Evolutionary conservation across 2,888 invertebrate species (phyloP).

Genomic region (Ceriagrion tenellum): DNA sequence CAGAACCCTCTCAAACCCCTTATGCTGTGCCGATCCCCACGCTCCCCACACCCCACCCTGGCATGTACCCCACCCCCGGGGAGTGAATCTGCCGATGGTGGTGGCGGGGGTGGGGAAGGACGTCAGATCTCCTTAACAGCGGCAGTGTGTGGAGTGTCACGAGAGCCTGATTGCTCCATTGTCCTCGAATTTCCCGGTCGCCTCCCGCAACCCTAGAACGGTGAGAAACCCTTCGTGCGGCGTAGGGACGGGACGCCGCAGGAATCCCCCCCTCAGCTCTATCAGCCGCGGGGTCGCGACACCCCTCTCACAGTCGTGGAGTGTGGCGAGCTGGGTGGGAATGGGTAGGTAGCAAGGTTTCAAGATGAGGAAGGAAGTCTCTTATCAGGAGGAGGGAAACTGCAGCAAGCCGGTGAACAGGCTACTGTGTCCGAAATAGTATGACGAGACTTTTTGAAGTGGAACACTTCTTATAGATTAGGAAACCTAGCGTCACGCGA

Average conservation of each 20-base stretch:
- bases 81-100: too few relatives aligned
- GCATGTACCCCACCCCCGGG: not conserved
- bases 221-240: constrained; percentile 34
- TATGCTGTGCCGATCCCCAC: not conserved
- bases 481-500: too few relatives aligned
- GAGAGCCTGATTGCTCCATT: constrained; percentile 65
- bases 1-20: not conserved
- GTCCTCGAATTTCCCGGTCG: constrained; percentile 53
- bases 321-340: not conserved
- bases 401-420: too few relatives aligned
- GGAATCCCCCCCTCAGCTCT: not conserved
- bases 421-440: too few relatives aligned
- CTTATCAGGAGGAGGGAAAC: too few relatives aligned
- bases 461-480: too few relatives aligned
- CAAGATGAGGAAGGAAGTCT: too few relatives aligned
- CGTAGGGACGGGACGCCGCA: not conserved
- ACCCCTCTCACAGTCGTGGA: not conserved
- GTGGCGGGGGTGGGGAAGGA: not conserved
- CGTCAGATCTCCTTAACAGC: not conserved
- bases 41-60: not conserved
- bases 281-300: not conserved
- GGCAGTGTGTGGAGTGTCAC: constrained; percentile 52
- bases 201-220: constrained; percentile 60
- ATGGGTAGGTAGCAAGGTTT: too few relatives aligned
- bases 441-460: too few relatives aligned